Percentiles rank a stretch among this genome's conserved stretches.
Evolutionary conservation across 2,888 invertebrate genomes (phyloP).

Genomic region (Nemotelus nigrinus): DNA sequence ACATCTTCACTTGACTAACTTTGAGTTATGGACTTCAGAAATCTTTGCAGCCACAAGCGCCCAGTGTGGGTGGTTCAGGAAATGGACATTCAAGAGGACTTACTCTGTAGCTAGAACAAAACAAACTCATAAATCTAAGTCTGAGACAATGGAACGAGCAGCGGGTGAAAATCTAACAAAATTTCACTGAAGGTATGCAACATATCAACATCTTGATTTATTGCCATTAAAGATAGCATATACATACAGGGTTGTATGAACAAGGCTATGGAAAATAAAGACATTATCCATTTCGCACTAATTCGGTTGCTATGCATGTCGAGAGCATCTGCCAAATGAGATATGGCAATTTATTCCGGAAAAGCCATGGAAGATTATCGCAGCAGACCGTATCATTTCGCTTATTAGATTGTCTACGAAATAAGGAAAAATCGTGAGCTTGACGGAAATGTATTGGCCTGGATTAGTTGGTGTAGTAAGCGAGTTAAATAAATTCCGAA

Average conservation of each 20-base stretch:
- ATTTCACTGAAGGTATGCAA: conserved; percentile 9
- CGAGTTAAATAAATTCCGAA: conserved; percentile 16
- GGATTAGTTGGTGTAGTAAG: conserved; percentile 15
- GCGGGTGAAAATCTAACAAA: conserved; percentile 17
- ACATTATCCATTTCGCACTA: conserved; percentile 27
- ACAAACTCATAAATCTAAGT: conserved; percentile 26
- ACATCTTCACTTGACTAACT: neutral
- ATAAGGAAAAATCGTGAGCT: neutral
- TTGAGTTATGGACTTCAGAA: conserved; percentile 19
- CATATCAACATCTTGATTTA: conserved; percentile 32
- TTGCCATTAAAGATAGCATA: conserved; percentile 19
- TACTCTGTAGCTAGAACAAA: neutral
- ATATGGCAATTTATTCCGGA: neutral
- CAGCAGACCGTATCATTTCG: neutral
- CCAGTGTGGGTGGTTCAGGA: too few species aligned
- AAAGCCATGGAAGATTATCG: neutral
- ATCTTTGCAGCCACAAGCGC: neutral
- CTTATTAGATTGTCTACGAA: neutral
- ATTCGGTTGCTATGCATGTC: conserved; percentile 9
- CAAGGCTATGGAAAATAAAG: conserved; percentile 16
- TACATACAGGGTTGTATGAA: too few species aligned
- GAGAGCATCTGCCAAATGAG: neutral
- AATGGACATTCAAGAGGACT: too few species aligned
- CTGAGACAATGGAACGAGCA: conserved; percentile 12
- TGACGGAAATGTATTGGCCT: conserved; percentile 1